Percentiles rank a stretch among this genome's conserved stretches.
Evolutionary conservation across 1,140 invertebrate species (phyloP).

Genomic region (Brachionus rotundiformis): DNA sequence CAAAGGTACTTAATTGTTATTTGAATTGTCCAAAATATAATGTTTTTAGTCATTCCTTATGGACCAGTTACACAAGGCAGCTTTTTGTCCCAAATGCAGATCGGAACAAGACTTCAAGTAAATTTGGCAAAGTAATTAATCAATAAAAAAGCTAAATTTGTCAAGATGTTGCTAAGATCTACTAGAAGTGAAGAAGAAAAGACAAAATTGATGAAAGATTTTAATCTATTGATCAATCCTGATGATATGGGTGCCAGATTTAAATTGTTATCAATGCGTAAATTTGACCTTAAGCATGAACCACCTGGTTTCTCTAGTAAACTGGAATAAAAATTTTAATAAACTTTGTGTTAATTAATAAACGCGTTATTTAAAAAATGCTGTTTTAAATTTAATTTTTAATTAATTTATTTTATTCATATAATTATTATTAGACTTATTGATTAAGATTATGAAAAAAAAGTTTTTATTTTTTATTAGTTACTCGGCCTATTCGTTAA

Average conservation of each 20-base stretch:
- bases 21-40: neutral
- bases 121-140: neutral
- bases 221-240: conserved; percentile 22
- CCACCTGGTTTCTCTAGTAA: conserved; percentile 9
- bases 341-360: neutral
- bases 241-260: conserved; percentile 41
- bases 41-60: neutral
- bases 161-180: neutral
- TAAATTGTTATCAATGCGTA: conserved; percentile 19
- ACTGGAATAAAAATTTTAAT: neutral
- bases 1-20: neutral
- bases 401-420: conserved; percentile 10
- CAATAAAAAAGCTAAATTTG: neutral
- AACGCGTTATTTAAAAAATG: conserved; percentile 36
- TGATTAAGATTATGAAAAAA: neutral
- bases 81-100: conserved; percentile 46
- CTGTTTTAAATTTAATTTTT: neutral
- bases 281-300: conserved; percentile 35
- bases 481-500: neutral
- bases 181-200: conserved; percentile 26
- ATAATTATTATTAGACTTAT: neutral
- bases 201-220: neutral
- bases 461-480: conserved; percentile 28
- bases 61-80: conserved; percentile 23
- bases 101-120: conserved; percentile 36